Conservation (phyloP, 2,888 invertebrate genomes). For the Dryococelus australis region DNA sequence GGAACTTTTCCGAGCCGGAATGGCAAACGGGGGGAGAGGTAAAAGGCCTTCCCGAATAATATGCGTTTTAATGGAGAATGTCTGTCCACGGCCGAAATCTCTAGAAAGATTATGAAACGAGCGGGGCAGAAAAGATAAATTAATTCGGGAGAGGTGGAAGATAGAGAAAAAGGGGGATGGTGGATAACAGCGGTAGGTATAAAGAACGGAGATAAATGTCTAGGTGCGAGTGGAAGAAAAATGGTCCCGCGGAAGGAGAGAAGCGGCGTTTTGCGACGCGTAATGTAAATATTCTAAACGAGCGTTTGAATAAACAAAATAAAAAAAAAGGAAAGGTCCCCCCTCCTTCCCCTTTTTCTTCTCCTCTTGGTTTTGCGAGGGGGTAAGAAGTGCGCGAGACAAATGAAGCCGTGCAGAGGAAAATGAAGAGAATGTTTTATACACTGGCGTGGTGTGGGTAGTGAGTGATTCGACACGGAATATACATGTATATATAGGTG, state of each 20-base stretch:
- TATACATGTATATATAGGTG: not conserved
- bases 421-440: slow-evolving; percentile 22
- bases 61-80: slow-evolving; percentile 16
- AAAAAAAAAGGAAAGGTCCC: not conserved
- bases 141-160: not conserved
- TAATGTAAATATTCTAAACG: slow-evolving; percentile 27
- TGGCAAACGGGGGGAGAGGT: not conserved
- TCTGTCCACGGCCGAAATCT: slow-evolving; percentile 16
- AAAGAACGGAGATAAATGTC: slow-evolving; percentile 10
- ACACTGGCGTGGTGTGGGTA: not conserved
- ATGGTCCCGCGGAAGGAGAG: not conserved
- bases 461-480: not conserved
- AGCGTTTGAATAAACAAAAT: slow-evolving; percentile 27
- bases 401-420: slow-evolving; percentile 25
- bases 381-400: slow-evolving; percentile 22
- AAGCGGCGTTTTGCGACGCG: not conserved
- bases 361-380: not conserved
- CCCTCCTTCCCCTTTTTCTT: not conserved
- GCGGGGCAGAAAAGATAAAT: slow-evolving; percentile 8
- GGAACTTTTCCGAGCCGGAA: not conserved
- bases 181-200: not conserved
- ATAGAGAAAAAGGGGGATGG: not conserved
- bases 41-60: not conserved
- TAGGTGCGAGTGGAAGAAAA: slow-evolving; percentile 25
- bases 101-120: slow-evolving; percentile 5